Evolutionary conservation across 2,113 vertebrate species (phyloP).

Genomic region (Erythrolamprus reginae): DNA sequence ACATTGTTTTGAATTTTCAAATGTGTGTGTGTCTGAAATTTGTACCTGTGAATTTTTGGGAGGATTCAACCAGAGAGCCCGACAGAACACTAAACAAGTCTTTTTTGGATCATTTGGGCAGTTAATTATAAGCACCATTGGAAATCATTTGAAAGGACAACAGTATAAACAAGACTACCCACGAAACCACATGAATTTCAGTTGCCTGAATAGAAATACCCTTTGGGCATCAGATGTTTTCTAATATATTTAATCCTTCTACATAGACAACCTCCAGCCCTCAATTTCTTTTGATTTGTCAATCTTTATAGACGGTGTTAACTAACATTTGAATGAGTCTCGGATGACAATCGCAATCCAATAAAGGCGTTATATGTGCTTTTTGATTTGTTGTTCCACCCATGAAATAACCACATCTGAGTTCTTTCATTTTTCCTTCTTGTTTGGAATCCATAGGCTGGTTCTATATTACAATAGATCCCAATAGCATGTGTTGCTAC

Average conservation of each 20-base stretch:
- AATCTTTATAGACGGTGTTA: constrained; percentile 49
- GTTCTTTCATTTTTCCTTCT: constrained; percentile 17
- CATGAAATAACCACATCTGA: constrained; percentile 37
- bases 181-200: background rate
- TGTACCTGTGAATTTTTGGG: no score
- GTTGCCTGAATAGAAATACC: background rate
- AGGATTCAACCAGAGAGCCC: no score
- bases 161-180: background rate
- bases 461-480: constrained; percentile 42
- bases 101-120: background rate
- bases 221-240: background rate
- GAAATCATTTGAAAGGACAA: background rate
- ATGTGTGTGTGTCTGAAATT: no score
- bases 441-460: constrained; percentile 36
- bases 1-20: no score
- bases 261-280: background rate
- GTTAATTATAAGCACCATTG: background rate
- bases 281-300: background rate
- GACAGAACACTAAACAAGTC: no score
- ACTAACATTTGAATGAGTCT: constrained; percentile 62
- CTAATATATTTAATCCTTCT: background rate
- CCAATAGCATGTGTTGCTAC: constrained; percentile 29
- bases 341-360: constrained; percentile 63
- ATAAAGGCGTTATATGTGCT: constrained; percentile 13
- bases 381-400: background rate